These are phyloP conservation scores for Drosophila nikananu DNA, from an alignment of 1,140 invertebrate species.

Conservation along the genomic window DNA sequence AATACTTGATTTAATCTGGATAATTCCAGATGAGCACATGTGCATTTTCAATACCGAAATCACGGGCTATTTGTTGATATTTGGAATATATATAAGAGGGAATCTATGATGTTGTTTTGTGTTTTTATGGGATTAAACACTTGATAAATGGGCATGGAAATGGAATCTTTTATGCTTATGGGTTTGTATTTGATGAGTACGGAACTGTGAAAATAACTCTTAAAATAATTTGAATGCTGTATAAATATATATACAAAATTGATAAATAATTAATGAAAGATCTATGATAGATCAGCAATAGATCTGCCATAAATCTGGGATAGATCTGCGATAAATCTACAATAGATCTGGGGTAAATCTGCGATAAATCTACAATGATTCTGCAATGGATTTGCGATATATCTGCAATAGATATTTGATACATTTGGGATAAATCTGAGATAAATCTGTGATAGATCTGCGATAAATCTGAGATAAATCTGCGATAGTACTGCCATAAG, in stretches of 20 bases:
- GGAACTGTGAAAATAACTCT: neutral
- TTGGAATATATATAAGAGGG: neutral
- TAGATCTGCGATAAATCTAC: neutral
- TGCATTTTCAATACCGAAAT: conserved; percentile 21
- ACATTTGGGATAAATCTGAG: too few species aligned
- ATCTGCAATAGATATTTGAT: too few species aligned
- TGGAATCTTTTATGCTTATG: neutral
- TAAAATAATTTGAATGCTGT: neutral
- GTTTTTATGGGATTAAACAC: conserved; percentile 14
- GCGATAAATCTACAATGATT: neutral
- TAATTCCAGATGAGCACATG: conserved; percentile 21
- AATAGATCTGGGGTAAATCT: neutral
- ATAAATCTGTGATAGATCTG: too few species aligned
- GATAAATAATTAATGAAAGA: neutral
- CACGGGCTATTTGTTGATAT: conserved; percentile 12
- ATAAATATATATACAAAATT: neutral
- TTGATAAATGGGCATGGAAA: conserved; percentile 14
- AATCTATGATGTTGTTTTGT: conserved; percentile 7
- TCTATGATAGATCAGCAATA: neutral
- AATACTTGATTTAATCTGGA: conserved; percentile 28
- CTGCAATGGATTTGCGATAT: neutral
- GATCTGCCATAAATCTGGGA: neutral
- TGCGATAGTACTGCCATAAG: too few species aligned
- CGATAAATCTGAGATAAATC: too few species aligned
- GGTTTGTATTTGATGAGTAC: neutral